These are phyloP conservation scores for Austrolebias charrua DNA, from an alignment of 2,797 vertebrate genomes.

Conservation along the genomic window DNA sequence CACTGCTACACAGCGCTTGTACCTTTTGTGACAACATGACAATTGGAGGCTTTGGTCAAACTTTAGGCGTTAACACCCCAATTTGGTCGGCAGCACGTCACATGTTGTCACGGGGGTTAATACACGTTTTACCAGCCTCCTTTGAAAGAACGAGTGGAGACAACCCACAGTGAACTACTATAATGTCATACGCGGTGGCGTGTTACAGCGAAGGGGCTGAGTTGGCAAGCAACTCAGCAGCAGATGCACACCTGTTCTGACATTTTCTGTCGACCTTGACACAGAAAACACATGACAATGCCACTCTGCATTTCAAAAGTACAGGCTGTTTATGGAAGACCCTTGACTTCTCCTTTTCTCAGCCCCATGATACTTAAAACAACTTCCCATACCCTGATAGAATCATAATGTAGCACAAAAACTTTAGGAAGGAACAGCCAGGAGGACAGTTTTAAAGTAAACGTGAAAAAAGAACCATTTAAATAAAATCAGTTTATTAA, in stretches of 20 bases:
- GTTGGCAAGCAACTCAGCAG: slow-evolving; percentile 77
- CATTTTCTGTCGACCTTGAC: slow-evolving; percentile 84
- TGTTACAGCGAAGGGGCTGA: slow-evolving; percentile 76
- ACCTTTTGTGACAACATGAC: slow-evolving; percentile 28
- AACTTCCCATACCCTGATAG: slow-evolving; percentile 36
- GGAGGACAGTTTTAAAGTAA: slow-evolving; percentile 16
- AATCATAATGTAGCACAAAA: slow-evolving; percentile 23
- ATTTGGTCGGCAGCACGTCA: slow-evolving; percentile 25
- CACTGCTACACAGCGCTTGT: slow-evolving; percentile 19
- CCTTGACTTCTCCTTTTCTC: slow-evolving; percentile 50
- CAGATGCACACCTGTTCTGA: slow-evolving; percentile 84
- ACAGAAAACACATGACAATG: slow-evolving; percentile 80
- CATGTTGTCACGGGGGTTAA: slow-evolving; percentile 5
- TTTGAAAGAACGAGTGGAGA: slow-evolving; percentile 47
- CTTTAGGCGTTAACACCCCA: slow-evolving; percentile 32
- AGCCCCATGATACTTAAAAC: slow-evolving; percentile 58
- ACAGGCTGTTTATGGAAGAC: slow-evolving; percentile 53
- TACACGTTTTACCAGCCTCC: slow-evolving; percentile 39
- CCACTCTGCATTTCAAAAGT: slow-evolving; percentile 70
- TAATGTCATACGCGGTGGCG: slow-evolving; percentile 72
- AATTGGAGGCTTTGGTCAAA: slow-evolving; percentile 39
- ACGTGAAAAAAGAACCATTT: slow-evolving; percentile 10
- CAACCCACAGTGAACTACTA: slow-evolving; percentile 52
- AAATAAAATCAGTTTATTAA: neutral
- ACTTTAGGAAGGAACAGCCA: slow-evolving; percentile 19